Evolutionary conservation across 1,140 invertebrate species (phyloP), one percentile per base, ranked within the genome.

Genomic region (Ips nitidus): DNA sequence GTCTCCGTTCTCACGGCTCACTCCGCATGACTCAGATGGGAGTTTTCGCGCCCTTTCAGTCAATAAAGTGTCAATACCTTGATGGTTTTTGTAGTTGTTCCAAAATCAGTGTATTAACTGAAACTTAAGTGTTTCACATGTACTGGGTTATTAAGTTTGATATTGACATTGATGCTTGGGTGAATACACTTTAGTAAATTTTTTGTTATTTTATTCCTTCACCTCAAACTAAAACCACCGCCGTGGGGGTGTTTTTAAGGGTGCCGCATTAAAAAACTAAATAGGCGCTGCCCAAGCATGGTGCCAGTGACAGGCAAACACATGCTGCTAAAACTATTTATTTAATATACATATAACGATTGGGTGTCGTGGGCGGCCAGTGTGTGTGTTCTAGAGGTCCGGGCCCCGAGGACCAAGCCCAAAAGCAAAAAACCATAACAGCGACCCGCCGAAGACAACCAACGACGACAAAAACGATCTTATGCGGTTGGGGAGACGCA

Each of bases 351-450:
- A 22, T 22, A 68, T 59, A 53, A 60, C 66, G 66, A 61, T 61
- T 60, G 66, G 58, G 41, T 68, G 66, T 68, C 57, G 57, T 60
- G 66, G 66, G 66, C 66, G 66, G 66, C 58, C 58, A 60, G 65
- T 67, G 66, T 68, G 66, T 66, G 65, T 68, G 66, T 68, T 40
- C 36, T 68, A 36, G 7, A 22, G 58, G 58, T 41, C 40, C 41
- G 37, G 22, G 57, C 45, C 63, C 57, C 42, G 56, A 53, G 66
- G 66, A 60, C 66, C 66, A 68, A 68, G 66, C 66, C 66, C 66
- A 68, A 68, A 68, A 68, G 66, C 66, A 68, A 68, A 68, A 66
- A 68, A 68, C 66, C 66, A 68, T 68, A 68, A 68, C 66, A 59
- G 53, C 66, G 56, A 59, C 65, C 41, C 55, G 57, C 45, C 57